These are phyloP conservation scores for Carassius gibelio DNA, from an alignment of 2,113 vertebrate genomes.

Conservation along the genomic window DNA sequence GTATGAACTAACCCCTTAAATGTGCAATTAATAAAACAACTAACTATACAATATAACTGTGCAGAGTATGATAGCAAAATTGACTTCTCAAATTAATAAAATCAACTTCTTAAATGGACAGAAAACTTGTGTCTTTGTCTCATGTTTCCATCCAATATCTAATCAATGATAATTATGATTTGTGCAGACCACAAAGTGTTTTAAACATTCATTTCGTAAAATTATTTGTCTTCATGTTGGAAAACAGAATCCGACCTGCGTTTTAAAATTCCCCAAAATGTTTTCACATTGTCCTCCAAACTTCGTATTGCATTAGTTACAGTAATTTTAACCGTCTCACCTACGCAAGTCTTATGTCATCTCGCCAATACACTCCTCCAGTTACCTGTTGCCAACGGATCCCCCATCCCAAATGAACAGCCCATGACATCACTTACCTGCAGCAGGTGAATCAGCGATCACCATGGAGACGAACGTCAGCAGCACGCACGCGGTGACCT, in stretches of 20 bases:
- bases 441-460: constrained; percentile 66
- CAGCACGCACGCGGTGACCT: constrained; percentile 51
- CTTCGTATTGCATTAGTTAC: not conserved
- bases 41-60: too few species aligned
- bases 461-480: constrained; percentile 67
- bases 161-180: not conserved
- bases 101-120: not conserved
- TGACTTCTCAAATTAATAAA: not conserved
- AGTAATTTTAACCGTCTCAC: not conserved
- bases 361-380: not conserved
- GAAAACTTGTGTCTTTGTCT: too few species aligned
- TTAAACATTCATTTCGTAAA: not conserved
- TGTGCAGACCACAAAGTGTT: not conserved
- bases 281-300: not conserved
- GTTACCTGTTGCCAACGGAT: constrained; percentile 1
- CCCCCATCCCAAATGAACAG: not conserved
- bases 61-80: not conserved
- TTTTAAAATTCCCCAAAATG: not conserved
- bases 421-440: constrained; percentile 69
- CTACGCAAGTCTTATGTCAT: not conserved
- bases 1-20: too few species aligned
- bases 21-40: too few species aligned
- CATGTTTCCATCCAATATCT: not conserved
- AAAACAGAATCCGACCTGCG: not conserved
- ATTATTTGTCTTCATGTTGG: not conserved